Percentiles rank a stretch among this genome's conserved stretches.
Conservation (phyloP, 35 echinoderm and acorn worm genomes). For the Ophiothrix spiculata region DNA sequence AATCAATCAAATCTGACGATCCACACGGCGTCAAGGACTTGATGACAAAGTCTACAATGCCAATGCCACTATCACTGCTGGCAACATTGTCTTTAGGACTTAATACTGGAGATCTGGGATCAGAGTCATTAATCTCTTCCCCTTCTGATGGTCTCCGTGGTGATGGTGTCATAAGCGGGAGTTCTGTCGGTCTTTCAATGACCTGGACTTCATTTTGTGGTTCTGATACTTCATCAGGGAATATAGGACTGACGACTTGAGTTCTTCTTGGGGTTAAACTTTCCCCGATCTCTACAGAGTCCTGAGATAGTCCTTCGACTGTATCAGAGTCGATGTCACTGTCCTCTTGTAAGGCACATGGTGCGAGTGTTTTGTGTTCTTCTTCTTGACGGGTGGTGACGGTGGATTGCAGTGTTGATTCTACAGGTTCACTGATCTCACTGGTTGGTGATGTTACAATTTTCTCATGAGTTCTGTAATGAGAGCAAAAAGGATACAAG, state of each 20-base stretch:
- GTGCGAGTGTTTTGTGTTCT: neutral
- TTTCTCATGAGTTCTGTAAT: neutral
- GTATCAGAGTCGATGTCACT: constrained; percentile 8
- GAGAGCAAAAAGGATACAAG: neutral
- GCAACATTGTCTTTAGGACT: neutral
- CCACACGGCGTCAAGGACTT: neutral
- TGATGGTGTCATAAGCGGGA: neutral
- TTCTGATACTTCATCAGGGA: neutral
- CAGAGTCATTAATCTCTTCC: neutral
- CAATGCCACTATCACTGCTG: neutral
- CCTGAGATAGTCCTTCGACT: neutral
- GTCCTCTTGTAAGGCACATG: neutral
- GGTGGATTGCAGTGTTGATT: neutral
- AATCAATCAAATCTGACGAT: neutral
- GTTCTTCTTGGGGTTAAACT: neutral
- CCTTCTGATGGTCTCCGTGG: neutral
- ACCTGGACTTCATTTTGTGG: neutral
- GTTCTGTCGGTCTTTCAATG: constrained; percentile 11
- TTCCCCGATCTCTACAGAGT: neutral
- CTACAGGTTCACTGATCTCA: neutral
- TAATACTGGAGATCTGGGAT: neutral
- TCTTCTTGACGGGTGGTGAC: neutral
- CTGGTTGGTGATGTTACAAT: neutral
- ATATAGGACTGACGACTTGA: neutral
- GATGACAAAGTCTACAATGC: neutral